These are phyloP conservation scores for Amphimedon queenslandica DNA, from an alignment of 37 sponge, comb jelly and placozoan genomes.

Conservation along the genomic window DNA sequence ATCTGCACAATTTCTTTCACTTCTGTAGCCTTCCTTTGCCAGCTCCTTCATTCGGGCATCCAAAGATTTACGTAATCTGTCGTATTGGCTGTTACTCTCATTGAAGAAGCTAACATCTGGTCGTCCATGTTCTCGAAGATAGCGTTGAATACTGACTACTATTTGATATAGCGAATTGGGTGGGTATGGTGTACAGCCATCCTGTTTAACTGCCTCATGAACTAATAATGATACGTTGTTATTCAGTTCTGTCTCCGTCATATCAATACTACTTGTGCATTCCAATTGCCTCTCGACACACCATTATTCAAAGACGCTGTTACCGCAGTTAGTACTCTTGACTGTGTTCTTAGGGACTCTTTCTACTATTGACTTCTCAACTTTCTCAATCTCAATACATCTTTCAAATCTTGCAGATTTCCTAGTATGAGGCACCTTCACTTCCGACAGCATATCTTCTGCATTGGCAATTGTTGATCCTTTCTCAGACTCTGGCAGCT, in stretches of 20 bases:
- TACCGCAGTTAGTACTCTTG: slow-evolving; percentile 7
- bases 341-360: neutral
- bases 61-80: too few relatives aligned
- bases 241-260: neutral
- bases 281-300: neutral
- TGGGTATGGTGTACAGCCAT: slow-evolving; percentile 3
- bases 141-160: slow-evolving; percentile 5
- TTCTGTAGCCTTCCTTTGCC: too few relatives aligned
- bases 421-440: neutral
- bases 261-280: neutral
- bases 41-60: too few relatives aligned
- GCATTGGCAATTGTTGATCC: too few relatives aligned
- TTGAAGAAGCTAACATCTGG: slow-evolving; percentile 7
- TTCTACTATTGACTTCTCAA: neutral
- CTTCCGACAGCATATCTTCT: neutral
- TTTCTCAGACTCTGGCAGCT: too few relatives aligned
- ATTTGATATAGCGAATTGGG: slow-evolving; percentile 2
- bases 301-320: neutral
- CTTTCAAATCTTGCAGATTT: neutral
- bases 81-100: neutral
- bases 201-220: slow-evolving; percentile 2
- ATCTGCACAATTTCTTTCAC: too few relatives aligned
- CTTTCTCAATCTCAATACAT: neutral
- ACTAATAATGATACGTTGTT: neutral
- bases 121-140: slow-evolving; percentile 10